Evolutionary conservation across 2,888 invertebrate genomes (phyloP), one percentile per base, ranked within the genome.

Genomic region (Nymphalis c-album): DNA sequence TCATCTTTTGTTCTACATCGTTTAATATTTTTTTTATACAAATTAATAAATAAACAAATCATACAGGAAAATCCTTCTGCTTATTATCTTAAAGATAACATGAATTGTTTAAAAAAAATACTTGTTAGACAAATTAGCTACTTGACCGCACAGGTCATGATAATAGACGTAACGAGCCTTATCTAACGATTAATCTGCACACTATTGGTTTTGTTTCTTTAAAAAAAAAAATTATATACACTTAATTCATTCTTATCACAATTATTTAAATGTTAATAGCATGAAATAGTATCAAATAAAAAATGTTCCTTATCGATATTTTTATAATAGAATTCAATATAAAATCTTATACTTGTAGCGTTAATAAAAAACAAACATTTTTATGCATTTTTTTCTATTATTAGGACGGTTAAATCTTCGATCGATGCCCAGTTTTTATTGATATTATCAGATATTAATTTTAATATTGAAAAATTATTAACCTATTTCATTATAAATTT

Each of bases 61-160:
- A 68, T 64, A 55, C 60, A 64, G 64, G 68, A 68, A 68, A 64
- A 68, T 60, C 64, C 60, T 35, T 13, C 26, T 40, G 40, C 16
- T 59, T 63, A 63, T 59, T 67, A 53, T 60, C 47, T 47, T 60
- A 47, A 13, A 20, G 46, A 60, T 51, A 40, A 10, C 13, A 3
- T 40, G 3, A 13, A 40, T 40, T 40, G 40, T 40, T 13, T 13
- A 13, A 13, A 40, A 40, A 40, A 40, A 40, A 40, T 22, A 40
- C 40, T 40, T 45, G 53, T 48, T 40, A 22, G 22, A 46, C 31
- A 50, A 66, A 50, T 50, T 58, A 18, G 17, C 60, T 55, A 64
- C 66, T 64, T 65, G 59, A 67, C 63, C 64, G 61, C 57, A 65
- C 63, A 73, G 69, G 63, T 73, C 69, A 55, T 69, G 68, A 69